phyloP scores from a whole-genome alignment of 2,113 vertebrate genomes.

The Neolamprologus ventralis region DNA sequence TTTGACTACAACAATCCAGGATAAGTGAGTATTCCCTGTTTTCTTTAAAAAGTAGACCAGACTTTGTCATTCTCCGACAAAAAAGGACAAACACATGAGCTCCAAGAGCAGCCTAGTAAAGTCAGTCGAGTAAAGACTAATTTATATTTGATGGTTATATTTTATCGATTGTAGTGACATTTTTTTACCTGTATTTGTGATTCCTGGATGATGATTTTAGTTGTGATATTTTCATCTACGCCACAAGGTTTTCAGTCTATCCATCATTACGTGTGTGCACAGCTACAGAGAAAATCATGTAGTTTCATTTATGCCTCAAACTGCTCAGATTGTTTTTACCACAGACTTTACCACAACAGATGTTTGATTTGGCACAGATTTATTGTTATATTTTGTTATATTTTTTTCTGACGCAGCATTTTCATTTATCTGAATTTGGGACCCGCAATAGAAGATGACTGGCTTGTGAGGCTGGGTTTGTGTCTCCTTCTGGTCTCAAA shows the following conservation, averaged over 20 bases:
- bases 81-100: neutral
- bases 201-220: neutral
- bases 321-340: neutral
- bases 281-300: neutral
- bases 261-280: neutral
- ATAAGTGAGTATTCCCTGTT: neutral
- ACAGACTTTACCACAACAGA: neutral
- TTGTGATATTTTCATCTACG: neutral
- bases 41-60: neutral
- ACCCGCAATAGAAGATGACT: accelerated
- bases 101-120: neutral
- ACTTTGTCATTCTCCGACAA: neutral
- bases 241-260: neutral
- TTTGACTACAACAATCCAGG: neutral
- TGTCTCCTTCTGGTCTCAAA: neutral
- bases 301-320: neutral
- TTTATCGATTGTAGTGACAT: neutral
- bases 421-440: neutral
- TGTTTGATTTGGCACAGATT: neutral
- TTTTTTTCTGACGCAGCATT: neutral
- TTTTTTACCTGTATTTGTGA: neutral
- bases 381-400: neutral
- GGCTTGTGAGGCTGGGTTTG: neutral
- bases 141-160: neutral
- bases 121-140: neutral